Evolutionary conservation across 1,140 invertebrate genomes (phyloP).

Genomic region (Anadara kagoshimensis): DNA sequence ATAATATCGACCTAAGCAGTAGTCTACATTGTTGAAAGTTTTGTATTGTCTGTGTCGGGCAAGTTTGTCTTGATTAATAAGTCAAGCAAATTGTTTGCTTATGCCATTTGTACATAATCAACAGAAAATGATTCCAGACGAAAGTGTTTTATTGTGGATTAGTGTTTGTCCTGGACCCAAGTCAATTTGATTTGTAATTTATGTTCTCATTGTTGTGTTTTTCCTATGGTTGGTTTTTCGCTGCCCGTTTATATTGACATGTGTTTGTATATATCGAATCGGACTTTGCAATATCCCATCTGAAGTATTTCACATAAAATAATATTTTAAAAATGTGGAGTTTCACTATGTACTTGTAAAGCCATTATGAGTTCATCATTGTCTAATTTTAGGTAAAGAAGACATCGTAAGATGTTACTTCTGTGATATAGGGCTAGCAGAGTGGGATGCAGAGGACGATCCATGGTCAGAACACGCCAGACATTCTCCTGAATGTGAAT

Average conservation of each 20-base stretch:
- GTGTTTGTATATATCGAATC: not conserved
- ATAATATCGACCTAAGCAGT: too few species aligned
- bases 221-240: not conserved
- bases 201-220: too few species aligned
- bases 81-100: too few species aligned
- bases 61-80: not conserved
- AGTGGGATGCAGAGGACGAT: constrained; percentile 84
- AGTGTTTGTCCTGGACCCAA: too few species aligned
- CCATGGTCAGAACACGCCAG: constrained; percentile 84
- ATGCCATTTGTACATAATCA: too few species aligned
- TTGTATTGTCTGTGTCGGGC: not conserved
- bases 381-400: constrained; percentile 76
- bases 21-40: not conserved
- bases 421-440: constrained; percentile 82
- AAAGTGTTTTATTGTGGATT: too few species aligned
- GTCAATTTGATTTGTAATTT: too few species aligned
- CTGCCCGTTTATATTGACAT: not conserved
- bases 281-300: not conserved
- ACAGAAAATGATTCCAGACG: too few species aligned
- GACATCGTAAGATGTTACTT: constrained; percentile 88
- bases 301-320: not conserved
- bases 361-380: not conserved
- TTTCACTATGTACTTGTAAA: not conserved
- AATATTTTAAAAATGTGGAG: not conserved
- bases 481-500: constrained; percentile 77